phyloP scores from a whole-genome alignment of 2,797 vertebrate genomes.

The Diceros bicornis region DNA sequence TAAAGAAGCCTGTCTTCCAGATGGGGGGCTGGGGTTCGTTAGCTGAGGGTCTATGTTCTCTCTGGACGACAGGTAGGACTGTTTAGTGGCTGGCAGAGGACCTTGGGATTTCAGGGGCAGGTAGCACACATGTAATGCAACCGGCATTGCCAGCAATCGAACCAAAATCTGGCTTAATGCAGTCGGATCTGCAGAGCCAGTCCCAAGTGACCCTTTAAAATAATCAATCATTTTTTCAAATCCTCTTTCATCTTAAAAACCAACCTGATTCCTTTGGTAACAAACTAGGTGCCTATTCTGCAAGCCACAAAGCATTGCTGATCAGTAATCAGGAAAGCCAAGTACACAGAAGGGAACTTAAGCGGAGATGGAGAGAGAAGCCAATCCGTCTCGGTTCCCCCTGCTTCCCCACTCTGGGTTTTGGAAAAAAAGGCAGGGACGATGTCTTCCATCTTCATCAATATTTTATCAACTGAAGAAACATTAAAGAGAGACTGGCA shows the following conservation, averaged over 20 bases:
- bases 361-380: background rate
- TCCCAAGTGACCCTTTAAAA: conserved; percentile 84
- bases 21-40: background rate
- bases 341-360: background rate
- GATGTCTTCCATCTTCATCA: conserved; percentile 35
- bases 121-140: conserved; percentile 80
- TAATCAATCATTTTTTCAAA: conserved; percentile 82
- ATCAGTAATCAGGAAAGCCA: conserved; percentile 69
- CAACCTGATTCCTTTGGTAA: conserved; percentile 83
- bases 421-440: background rate
- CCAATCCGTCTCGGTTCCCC: background rate
- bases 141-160: conserved; percentile 70
- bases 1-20: background rate
- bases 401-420: background rate
- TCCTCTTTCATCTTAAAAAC: conserved; percentile 84
- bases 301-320: conserved; percentile 37
- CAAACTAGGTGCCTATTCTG: conserved; percentile 74
- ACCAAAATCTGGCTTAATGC: conserved; percentile 84
- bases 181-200: conserved; percentile 80
- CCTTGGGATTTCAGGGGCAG: conserved; percentile 68
- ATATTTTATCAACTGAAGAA: conserved; percentile 65
- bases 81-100: conserved; percentile 71
- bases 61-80: conserved; percentile 24
- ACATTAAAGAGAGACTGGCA: background rate
- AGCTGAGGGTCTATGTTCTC: background rate